Evolutionary conservation across 2,888 invertebrate genomes (phyloP), one percentile per base, ranked within the genome.

Genomic region (Belgica antarctica): DNA sequence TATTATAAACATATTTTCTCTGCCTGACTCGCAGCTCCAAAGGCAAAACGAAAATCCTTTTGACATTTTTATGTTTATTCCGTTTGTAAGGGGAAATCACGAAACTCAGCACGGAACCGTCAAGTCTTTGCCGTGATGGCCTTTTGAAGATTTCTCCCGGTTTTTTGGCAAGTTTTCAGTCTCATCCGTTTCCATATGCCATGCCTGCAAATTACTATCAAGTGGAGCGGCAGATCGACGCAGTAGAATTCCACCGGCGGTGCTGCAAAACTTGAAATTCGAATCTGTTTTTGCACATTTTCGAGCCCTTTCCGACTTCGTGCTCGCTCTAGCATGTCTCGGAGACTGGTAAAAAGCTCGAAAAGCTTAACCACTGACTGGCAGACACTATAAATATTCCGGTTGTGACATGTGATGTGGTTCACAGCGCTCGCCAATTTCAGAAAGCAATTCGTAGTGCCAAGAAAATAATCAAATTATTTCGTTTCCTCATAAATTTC

Each of bases 401-500:
- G 34, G 24, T 12, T 24, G 15, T 62, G 34, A 62, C 34, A 62
- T 31, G 28, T 59, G 59, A 59, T 59, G 59, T 15, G 25, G 27
- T 27, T 59, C 59, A 27, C n/a, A 59, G 59, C 59, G 22, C 34
- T 34, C 34, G 7, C n/a, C 41, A 4, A n/a, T n/a, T 41, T 15
- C n/a, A 31, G 10, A 31, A 10, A 31, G 31, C 5, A 31, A 31
- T 4, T 15, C 15, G 5, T 31, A 22, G 31, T 36, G 41, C 36
- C 63, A 63, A 63, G 36, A 63, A 63, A 63, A 63, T 41, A 63
- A 63, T 63, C 63, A 63, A 63, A 41, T 63, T 63, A 63, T 63
- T 10, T 63, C 41, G 31, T 63, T 63, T 41, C n/a, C 63, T 25
- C 24, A 63, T 63, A 63, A 63, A 63, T 63, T 63, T 36, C 63